phyloP scores from a whole-genome alignment of 1,140 invertebrate species.

The Bombus turneri region DNA sequence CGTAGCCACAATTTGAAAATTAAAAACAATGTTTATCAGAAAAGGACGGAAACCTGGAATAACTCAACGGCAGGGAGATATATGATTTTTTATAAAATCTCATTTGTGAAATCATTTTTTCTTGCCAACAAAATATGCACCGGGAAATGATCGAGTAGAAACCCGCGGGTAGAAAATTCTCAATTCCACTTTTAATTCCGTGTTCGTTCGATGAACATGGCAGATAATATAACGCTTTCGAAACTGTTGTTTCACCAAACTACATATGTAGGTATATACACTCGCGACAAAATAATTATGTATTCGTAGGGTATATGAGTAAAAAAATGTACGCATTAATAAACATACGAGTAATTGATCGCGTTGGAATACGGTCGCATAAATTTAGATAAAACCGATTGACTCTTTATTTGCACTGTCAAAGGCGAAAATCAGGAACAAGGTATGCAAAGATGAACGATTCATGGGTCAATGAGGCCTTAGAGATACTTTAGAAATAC shows the following conservation, averaged over 20 bases:
- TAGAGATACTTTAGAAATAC: slow-evolving; percentile 68
- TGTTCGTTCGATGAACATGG: neutral
- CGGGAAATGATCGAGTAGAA: neutral
- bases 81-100: slow-evolving; percentile 11
- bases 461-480: slow-evolving; percentile 71
- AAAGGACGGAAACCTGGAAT: neutral
- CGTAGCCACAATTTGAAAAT: slow-evolving; percentile 1
- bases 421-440: slow-evolving; percentile 59
- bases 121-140: neutral
- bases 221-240: slow-evolving; percentile 7
- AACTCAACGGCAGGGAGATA: neutral
- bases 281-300: neutral
- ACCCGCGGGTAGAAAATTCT: neutral
- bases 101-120: slow-evolving; percentile 9
- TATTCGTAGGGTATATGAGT: neutral
- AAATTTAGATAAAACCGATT: slow-evolving; percentile 39
- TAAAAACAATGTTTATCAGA: neutral
- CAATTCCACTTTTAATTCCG: slow-evolving; percentile 3
- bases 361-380: slow-evolving; percentile 15
- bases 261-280: too few relatives aligned
- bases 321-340: neutral
- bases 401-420: slow-evolving; percentile 48
- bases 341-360: slow-evolving; percentile 24
- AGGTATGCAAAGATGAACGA: slow-evolving; percentile 67
- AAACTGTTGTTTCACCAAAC: neutral